phyloP scores from a whole-genome alignment of 1,140 invertebrate genomes.

The Meloidogyne hapla region DNA sequence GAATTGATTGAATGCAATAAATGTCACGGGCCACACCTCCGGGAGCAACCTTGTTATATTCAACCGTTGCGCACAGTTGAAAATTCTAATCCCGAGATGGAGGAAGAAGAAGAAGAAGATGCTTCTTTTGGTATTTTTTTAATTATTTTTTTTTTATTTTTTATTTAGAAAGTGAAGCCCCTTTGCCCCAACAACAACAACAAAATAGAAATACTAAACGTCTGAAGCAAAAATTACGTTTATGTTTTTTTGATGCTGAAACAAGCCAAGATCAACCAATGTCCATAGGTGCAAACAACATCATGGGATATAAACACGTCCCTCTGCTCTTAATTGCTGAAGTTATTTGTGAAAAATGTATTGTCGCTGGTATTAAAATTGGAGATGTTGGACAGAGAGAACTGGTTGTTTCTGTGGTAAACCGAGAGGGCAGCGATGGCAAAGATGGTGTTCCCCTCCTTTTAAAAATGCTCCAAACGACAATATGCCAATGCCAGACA shows the following conservation, averaged over 20 bases:
- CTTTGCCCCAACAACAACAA: too few relatives aligned
- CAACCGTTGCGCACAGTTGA: not conserved
- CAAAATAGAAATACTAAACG: too few relatives aligned
- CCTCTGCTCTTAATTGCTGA: not conserved
- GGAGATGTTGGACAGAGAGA: not conserved
- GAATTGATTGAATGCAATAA: not conserved
- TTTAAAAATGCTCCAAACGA: not conserved
- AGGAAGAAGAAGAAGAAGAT: not conserved
- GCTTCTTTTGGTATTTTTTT: too few relatives aligned
- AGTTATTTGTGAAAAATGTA: not conserved
- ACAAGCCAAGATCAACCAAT: not conserved
- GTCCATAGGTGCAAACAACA: not conserved
- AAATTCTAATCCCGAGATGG: not conserved
- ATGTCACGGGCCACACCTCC: not conserved
- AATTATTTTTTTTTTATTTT: too few relatives aligned
- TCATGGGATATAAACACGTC: not conserved
- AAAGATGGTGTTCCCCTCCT: not conserved
- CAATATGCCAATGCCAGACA: not conserved
- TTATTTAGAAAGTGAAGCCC: too few relatives aligned
- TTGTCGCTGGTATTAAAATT: not conserved
- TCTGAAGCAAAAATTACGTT: too few relatives aligned
- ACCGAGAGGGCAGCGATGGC: not conserved
- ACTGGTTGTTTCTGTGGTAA: not conserved
- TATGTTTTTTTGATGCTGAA: not conserved
- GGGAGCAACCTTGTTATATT: conserved; percentile 10